Base-by-base conservation (phyloP, 2,113 vertebrate species). In the Dicentrarchus labrax region DNA sequence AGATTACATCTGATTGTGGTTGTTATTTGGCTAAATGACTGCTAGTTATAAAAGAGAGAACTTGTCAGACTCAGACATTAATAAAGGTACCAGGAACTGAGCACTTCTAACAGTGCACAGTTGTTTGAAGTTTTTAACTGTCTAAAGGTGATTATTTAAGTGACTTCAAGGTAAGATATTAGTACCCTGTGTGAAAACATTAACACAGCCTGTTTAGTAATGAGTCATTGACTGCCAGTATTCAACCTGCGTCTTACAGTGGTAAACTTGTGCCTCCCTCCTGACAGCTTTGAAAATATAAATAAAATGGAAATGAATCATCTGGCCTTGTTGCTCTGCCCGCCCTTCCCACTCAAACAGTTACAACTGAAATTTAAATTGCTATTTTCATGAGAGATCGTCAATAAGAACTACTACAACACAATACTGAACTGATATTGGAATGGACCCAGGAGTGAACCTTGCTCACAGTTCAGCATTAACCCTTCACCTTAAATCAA, bases 311-410 rank as follows among this genome's bases (percentile, higher is more conserved):
- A 65, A 77, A 79, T 74, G 0, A 38, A 19, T 78, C 43, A 64
- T 68, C 41, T 47, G 69, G n/a, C 53, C 6, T 59, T 8, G 11
- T 54, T 30, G 53, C 43, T 80, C 11, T 56, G 21, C 21, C 22
- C 19, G 22, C 45, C 15, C 6, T 54, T 66, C 24, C 50, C 45
- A 72, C 11, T 39, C 67, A 30, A 39, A 76, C n/a, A 6, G 73
- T 70, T 70, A 75, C 16, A 78, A 39, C 38, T 60, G 54, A 61
- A 56, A 83, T 80, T 61, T 12, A 54, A 68, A 72, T 75, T 53
- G 43, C 0, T 1, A 10, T 5, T 13, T 22, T 22, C n/a, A 54
- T 0, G 38, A 72, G 8, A 48, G 39, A 50, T 22, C 50, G 30
- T 36, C 39, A 53, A 69, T 45, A 36, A 16, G 45, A 67, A 36